Evolutionary conservation across 2,888 invertebrate genomes (phyloP), one percentile per base, ranked within the genome.

Genomic region (Hyppa rectilinea): DNA sequence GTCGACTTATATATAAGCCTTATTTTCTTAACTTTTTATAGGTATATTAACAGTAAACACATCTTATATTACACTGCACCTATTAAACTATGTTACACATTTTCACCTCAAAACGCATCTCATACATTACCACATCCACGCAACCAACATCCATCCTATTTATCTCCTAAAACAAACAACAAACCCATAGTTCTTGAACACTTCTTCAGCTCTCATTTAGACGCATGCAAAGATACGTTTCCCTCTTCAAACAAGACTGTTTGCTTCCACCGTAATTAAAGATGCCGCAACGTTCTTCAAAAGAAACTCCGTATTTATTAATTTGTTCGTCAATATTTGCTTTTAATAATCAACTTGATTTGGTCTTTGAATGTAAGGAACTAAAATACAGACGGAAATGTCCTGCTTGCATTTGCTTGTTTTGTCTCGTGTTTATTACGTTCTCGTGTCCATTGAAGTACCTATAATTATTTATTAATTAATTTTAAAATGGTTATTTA

Each of bases 261-360:
- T 95, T 95, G 91, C 90, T 87, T 85, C 89, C 88, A 88, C 71
- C 90, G 92, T 95, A 94, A 95, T 95, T 95, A 95, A 94, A 92
- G 93, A 92, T 90, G 90, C 91, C 91, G 85, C 89, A 88, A 87
- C 89, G 90, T 87, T 94, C 93, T 81, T 94, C 94, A 94, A 95
- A 95, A 95, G 94, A 95, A 95, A 92, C 90, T 90, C 88, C 85
- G 88, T 91, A 94, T 94, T 95, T 94, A 95, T 94, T 94, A 93
- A 95, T 95, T 93, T 93, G 92, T 86, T 81, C 87, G 91, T 89
- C 90, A 95, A 96, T 95, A 94, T 96, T 96, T 94, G 90, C 90
- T 89, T 93, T 92, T 94, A 92, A 94, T 95, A 94, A 93, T 92
- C 90, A 89, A 88, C 88, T 90, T 90, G 71, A 91, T 90, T 87